A percentile compares a stretch with the other conserved stretches of the same genome.
phyloP scores from a whole-genome alignment of 2,888 invertebrate species.

The Volucella inanis region DNA sequence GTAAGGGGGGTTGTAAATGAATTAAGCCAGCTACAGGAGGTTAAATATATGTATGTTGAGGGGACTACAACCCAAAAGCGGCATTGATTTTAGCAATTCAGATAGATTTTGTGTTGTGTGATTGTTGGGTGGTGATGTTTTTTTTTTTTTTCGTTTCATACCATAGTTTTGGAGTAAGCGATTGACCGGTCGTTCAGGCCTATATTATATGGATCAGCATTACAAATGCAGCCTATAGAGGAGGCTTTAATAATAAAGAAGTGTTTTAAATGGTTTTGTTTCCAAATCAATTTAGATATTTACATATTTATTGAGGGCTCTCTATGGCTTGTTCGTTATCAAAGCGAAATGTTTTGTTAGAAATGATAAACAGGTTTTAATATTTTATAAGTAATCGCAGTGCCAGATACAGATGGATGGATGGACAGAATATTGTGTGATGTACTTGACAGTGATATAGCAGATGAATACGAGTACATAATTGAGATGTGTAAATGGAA shows the following conservation, averaged over 20 bases:
- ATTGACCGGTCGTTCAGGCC: not conserved
- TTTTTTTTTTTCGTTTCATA: not conserved
- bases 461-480: constrained; percentile 1
- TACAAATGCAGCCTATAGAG: not conserved
- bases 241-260: constrained; percentile 64
- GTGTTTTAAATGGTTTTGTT: constrained; percentile 67
- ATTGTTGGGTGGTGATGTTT: constrained; percentile 9
- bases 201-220: not conserved
- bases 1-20: constrained; percentile 49
- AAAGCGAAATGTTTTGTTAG: constrained; percentile 55
- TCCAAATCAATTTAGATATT: constrained; percentile 68
- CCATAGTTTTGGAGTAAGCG: not conserved
- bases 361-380: constrained; percentile 66
- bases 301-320: constrained; percentile 65
- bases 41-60: not conserved
- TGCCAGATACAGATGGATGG: constrained; percentile 16
- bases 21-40: constrained; percentile 42
- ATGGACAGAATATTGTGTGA: constrained; percentile 23
- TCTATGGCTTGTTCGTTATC: constrained; percentile 45
- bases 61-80: constrained; percentile 55
- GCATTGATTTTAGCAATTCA: constrained; percentile 66
- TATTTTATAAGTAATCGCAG: constrained; percentile 55
- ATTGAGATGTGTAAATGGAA: too few relatives aligned
- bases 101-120: constrained; percentile 59
- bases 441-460: not conserved